Evolutionary conservation across 2,797 vertebrate genomes (phyloP), one percentile per base, ranked within the genome.

Genomic region (Phataginus tricuspis): DNA sequence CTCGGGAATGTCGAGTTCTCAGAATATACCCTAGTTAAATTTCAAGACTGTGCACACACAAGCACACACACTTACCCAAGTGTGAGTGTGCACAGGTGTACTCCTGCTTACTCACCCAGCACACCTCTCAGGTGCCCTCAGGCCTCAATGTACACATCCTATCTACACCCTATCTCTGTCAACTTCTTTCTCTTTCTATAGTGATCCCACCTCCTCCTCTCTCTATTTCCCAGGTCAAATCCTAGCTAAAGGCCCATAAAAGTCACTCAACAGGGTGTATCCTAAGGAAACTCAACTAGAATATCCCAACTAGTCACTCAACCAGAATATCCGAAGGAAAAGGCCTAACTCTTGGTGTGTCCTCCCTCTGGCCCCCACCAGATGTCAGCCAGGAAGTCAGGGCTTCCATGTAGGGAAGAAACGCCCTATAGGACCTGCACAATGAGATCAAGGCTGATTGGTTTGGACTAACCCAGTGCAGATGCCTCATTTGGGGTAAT

Each of bases 301-400:
- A 45, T 45, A 45, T 45, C 45, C 45, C 45, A 45, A 45, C 45
- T 45, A 25, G 45, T 27, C 55, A 59, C 77, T 63, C 23, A 19
- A 8, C 0, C 12, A 45, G 45, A 53, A 31, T 15, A 51, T 59
- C 25, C 7, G 3, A 3, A 84, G 39, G 39, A 90, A 94, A 63
- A 45, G 45, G 45, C 45, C 45, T 45, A 45, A 45, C 10, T 45
- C 45, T 12, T 45, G 45, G 10, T 45, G 11, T 45, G 45, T 45
- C 45, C 45, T 77, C 0, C 8, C 7, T 1, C 14, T 16, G 7
- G 7, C 21, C 23, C 0, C 1, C 19, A 55, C 57, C 21, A n/a
- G 23, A 31, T 8, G 37, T 29, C 63, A 25, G 9, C 15, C 13
- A 57, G 23, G 10, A 86, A 84, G 45, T 31, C 19, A 23, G 31